Conservation (phyloP, 2,888 invertebrate species). For the Amphipyra berbera region DNA sequence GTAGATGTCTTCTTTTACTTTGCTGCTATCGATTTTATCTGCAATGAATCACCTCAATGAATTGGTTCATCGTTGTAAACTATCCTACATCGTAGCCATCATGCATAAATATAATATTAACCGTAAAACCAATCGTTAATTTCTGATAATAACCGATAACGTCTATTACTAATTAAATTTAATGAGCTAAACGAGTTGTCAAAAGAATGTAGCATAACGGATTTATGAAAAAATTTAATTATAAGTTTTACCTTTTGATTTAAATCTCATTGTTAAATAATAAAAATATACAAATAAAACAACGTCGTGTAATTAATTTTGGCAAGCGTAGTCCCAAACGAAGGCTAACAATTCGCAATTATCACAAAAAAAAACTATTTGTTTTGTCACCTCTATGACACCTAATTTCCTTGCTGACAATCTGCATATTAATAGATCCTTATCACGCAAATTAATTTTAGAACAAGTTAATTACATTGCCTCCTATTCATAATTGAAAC, state of each 20-base stretch:
- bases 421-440: constrained; percentile 38
- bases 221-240: not conserved
- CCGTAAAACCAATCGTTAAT: not conserved
- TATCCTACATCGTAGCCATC: too few relatives aligned
- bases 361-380: constrained; percentile 23
- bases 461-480: constrained; percentile 53
- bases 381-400: constrained; percentile 40
- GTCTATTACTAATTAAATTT: not conserved
- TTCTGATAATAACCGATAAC: not conserved
- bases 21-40: too few relatives aligned
- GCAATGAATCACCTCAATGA: too few relatives aligned
- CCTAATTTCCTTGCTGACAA: constrained; percentile 36
- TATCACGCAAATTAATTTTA: constrained; percentile 41
- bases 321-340: not conserved
- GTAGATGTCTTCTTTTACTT: too few relatives aligned
- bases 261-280: not conserved
- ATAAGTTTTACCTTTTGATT: not conserved
- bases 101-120: not conserved
- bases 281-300: not conserved
- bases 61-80: too few relatives aligned
- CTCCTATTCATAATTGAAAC: constrained; percentile 51
- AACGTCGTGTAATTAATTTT: not conserved
- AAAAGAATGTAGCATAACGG: not conserved
- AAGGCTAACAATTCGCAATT: constrained; percentile 16
- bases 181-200: not conserved